Conservation (phyloP, 2,113 vertebrate species). For the Elachura formosa region DNA sequence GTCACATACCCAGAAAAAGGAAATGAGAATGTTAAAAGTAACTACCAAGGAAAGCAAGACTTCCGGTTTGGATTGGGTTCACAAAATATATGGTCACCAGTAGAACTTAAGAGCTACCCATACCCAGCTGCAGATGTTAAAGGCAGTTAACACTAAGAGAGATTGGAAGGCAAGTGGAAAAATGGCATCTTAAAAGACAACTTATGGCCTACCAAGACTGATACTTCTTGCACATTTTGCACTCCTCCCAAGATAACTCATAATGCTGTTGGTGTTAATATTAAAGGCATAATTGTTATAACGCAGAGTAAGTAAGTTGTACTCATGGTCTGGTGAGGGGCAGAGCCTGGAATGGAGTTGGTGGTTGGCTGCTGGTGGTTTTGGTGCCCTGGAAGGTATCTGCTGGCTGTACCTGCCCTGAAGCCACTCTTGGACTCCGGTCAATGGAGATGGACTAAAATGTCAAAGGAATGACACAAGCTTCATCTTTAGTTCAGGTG, state of each 20-base stretch:
- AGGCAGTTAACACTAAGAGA: neutral
- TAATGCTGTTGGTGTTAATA: neutral
- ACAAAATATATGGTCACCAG: neutral
- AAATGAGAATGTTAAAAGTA: neutral
- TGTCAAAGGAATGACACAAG: neutral
- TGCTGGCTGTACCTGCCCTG: neutral
- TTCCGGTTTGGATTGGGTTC: neutral
- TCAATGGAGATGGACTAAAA: neutral
- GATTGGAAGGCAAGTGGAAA: neutral
- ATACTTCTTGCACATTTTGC: neutral
- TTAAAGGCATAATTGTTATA: neutral
- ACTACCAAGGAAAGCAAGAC: neutral
- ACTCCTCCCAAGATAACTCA: neutral
- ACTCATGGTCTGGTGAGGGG: neutral
- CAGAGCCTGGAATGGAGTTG: accelerated
- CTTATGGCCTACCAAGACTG: neutral
- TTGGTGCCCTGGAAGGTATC: neutral
- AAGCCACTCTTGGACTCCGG: neutral
- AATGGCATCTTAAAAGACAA: neutral
- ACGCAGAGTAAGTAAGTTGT: neutral
- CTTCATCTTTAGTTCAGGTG: neutral
- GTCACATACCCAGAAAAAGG: neutral
- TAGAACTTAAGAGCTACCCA: neutral
- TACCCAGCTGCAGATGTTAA: neutral
- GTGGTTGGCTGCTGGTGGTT: accelerated